Evolutionary conservation across 2,113 vertebrate species (phyloP).

Genomic region (Microtus ochrogaster): DNA sequence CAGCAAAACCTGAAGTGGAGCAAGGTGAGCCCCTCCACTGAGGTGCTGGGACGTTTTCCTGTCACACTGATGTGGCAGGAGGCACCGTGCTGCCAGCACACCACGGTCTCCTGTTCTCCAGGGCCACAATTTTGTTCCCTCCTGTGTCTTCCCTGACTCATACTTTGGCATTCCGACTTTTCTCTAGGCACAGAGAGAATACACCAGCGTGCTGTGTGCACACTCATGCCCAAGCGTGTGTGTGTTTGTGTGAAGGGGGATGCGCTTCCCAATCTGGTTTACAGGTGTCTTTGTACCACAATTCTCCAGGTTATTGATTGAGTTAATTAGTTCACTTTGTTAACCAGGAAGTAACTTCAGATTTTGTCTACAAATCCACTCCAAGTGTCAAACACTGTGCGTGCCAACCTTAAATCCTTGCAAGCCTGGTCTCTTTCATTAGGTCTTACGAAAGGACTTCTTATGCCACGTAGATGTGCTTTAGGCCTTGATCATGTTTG

Average conservation of each 20-base stretch:
- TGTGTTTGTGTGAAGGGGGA: no score
- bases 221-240: no score
- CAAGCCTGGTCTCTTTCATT: constrained; percentile 37
- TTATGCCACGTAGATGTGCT: constrained; percentile 19
- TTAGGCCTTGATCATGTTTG: constrained; percentile 47
- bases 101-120: not conserved
- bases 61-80: not conserved
- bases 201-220: not conserved
- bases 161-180: not conserved
- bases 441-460: constrained; percentile 20
- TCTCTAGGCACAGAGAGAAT: not conserved
- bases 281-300: not conserved
- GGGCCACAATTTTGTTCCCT: not conserved
- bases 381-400: not conserved
- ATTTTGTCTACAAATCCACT: constrained; percentile 1
- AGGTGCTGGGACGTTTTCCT: not conserved
- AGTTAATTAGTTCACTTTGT: not conserved
- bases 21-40: not conserved
- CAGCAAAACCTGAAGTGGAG: not conserved
- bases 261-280: not conserved
- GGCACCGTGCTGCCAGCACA: no score
- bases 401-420: not conserved
- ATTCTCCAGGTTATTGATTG: not conserved
- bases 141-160: not conserved
- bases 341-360: not conserved